Evolutionary conservation across 2,113 vertebrate genomes (phyloP).

Genomic region (Paramisgurnus dabryanus): DNA sequence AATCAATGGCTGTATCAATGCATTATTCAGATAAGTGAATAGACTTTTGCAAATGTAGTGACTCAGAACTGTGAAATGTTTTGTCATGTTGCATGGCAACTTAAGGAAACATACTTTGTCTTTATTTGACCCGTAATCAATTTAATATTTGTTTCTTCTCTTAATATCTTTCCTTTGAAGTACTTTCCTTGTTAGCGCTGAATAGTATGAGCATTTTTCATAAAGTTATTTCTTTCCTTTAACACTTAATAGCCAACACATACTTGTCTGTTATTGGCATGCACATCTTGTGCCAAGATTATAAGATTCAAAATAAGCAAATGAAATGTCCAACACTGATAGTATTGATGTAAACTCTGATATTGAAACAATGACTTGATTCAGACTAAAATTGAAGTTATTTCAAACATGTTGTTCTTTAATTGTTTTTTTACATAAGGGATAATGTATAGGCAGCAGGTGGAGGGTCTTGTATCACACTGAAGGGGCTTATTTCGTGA

Average conservation of each 20-base stretch:
- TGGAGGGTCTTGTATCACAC: too few species aligned
- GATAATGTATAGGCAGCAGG: too few species aligned
- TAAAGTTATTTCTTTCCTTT: neutral
- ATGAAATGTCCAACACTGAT: too few species aligned
- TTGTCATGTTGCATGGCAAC: slow-evolving; percentile 46
- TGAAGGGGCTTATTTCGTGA: too few species aligned
- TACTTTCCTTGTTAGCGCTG: neutral
- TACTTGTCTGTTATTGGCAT: neutral
- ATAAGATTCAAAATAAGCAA: too few species aligned
- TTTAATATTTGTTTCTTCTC: slow-evolving; percentile 32
- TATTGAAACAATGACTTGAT: too few species aligned
- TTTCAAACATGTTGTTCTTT: neutral
- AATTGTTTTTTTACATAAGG: neutral
- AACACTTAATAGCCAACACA: neutral
- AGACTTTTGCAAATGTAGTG: slow-evolving; percentile 40
- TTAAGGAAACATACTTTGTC: slow-evolving; percentile 38
- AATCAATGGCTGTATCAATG: neutral
- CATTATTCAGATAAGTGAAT: slow-evolving; percentile 17
- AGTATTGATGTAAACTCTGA: too few species aligned
- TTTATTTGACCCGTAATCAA: slow-evolving; percentile 50
- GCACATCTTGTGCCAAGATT: neutral
- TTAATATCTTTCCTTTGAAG: slow-evolving; percentile 3
- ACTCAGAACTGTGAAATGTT: slow-evolving; percentile 51
- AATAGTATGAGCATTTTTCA: neutral
- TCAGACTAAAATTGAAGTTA: neutral